Evolutionary conservation across 1,140 invertebrate genomes (phyloP).

Genomic region (Episyrphus balteatus): DNA sequence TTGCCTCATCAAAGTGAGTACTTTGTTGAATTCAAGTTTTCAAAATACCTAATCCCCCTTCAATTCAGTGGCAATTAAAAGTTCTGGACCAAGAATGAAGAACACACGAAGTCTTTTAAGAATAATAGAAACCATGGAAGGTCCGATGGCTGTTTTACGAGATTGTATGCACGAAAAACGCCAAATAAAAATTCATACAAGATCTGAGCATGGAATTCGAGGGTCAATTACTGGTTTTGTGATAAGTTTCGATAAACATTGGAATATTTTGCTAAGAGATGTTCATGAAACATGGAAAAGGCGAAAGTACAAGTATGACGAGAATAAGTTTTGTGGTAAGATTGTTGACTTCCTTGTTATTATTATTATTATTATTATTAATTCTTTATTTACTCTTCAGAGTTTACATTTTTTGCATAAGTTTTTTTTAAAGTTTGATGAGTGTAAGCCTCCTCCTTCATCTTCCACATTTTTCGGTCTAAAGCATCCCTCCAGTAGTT

Average conservation of each 20-base stretch:
- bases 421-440: too few relatives aligned
- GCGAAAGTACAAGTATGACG: constrained; percentile 35
- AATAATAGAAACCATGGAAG: constrained; percentile 46
- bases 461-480: too few relatives aligned
- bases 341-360: background rate
- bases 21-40: too few relatives aligned
- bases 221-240: constrained; percentile 71
- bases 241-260: constrained; percentile 87
- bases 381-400: too few relatives aligned
- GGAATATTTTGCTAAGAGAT: constrained; percentile 81
- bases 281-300: constrained; percentile 77
- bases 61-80: constrained; percentile 20
- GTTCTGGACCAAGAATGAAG: constrained; percentile 9
- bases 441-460: too few relatives aligned
- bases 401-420: too few relatives aligned
- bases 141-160: constrained; percentile 52
- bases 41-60: constrained; percentile 18
- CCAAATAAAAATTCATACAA: constrained; percentile 55
- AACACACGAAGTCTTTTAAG: constrained; percentile 47
- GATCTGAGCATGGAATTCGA: constrained; percentile 52
- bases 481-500: too few relatives aligned
- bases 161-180: constrained; percentile 47
- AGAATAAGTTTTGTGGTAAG: constrained; percentile 17
- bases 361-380: too few relatives aligned
- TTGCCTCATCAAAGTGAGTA: constrained; percentile 6